Base-by-base conservation (phyloP, 2,888 invertebrate genomes). In the Clusia tigrina region DNA sequence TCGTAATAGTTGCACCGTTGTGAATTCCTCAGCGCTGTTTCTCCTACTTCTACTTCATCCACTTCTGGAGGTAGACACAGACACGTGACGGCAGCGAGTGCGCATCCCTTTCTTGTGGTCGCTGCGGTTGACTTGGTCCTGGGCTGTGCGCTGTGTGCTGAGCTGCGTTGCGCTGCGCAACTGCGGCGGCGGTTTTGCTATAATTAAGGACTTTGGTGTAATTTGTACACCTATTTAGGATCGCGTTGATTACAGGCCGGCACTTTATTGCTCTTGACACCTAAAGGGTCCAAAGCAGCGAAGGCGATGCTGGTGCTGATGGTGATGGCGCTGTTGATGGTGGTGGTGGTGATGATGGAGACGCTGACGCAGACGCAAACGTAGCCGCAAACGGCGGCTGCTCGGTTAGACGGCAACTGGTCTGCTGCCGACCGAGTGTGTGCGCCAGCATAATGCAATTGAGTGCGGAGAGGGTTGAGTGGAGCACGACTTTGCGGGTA, bases 191-290 rank as follows among this genome's bases (percentile, higher is more conserved):
- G 80, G 80, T 78, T 78, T 78, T 76, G 78, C 77, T 74, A 82
- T 83, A 82, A 82, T 82, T 83, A 83, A 83, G 83, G 83, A 81
- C 81, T 79, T 79, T 78, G 78, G 74, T 78, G 78, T 81, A 81
- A 81, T 83, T 82, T 81, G 83, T 82, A 80, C 80, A 78, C 82
- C 82, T 82, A 83, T 82, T 82, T 82, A 82, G 81, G 79, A 81
- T 80, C 80, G 81, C 80, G 81, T 81, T 83, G 83, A 83, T 83
- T 83, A 83, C 79, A 83, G 84, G 79, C 81, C 83, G 83, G 83
- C 83, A 77, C 77, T 77, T 81, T 81, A 82, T 83, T 83, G 82
- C 81, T 79, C 77, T 82, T 83, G 82, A 83, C 83, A 83, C 83
- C 83, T 83, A 83, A 81, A 83, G 82, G 81, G 81, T 77, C 72